Evolutionary conservation across 2,888 invertebrate species (phyloP).

Genomic region (Kryphioiulus occultus): DNA sequence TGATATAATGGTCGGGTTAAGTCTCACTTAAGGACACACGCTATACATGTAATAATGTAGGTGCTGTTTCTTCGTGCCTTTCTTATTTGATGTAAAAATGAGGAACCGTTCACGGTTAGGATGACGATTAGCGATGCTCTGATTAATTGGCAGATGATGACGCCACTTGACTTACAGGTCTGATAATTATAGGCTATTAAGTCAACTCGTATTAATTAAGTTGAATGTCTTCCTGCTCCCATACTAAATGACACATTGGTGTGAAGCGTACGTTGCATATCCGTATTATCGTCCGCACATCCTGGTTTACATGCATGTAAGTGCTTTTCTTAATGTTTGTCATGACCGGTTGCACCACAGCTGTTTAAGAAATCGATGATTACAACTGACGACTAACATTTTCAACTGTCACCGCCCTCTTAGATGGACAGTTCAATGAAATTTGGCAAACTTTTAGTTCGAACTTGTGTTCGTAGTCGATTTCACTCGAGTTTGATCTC

Average conservation of each 20-base stretch:
- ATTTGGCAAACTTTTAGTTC: too few species aligned
- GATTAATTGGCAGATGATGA: neutral
- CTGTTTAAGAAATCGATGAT: neutral
- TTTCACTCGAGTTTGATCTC: too few species aligned
- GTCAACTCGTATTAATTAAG: too few species aligned
- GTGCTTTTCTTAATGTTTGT: neutral
- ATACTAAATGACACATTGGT: neutral
- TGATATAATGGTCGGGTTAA: neutral
- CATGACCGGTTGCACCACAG: neutral
- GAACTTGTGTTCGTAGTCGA: too few species aligned
- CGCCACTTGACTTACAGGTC: neutral
- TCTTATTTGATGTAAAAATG: constrained; percentile 6
- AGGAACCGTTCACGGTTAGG: neutral
- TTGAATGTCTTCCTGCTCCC: constrained; percentile 1
- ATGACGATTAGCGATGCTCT: neutral
- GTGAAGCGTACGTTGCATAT: neutral
- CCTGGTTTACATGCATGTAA: neutral
- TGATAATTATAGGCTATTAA: neutral
- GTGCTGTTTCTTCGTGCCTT: neutral
- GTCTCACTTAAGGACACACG: neutral
- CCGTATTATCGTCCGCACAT: neutral
- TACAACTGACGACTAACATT: too few species aligned
- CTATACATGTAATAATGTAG: too few species aligned
- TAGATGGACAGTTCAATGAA: too few species aligned
- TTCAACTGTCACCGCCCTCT: too few species aligned